phyloP scores from a whole-genome alignment of 1,140 invertebrate genomes.

The Neodiprion virginianus region DNA sequence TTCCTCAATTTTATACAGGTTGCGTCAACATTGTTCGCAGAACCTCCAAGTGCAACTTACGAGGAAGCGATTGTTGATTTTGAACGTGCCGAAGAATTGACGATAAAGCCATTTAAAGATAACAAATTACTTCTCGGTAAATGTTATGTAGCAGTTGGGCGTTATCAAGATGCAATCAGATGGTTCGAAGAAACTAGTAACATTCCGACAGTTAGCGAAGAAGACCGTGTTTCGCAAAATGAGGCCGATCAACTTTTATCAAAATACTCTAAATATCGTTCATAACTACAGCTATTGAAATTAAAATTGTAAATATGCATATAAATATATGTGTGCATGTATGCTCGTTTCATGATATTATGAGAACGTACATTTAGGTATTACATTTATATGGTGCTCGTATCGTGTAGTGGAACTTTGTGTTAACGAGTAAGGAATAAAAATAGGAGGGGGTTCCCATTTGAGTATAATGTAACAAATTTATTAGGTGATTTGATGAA shows the following conservation, averaged over 20 bases:
- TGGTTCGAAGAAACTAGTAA: constrained; percentile 65
- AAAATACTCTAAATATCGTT: constrained; percentile 46
- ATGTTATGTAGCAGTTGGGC: constrained; percentile 66
- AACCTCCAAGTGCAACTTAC: constrained; percentile 69
- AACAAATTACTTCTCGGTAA: constrained; percentile 77
- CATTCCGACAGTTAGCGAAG: constrained; percentile 50
- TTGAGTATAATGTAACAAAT: neutral
- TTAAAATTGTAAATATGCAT: neutral
- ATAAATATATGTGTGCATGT: neutral
- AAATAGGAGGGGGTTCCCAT: too few relatives aligned
- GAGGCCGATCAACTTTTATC: constrained; percentile 40
- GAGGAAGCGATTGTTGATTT: constrained; percentile 74
- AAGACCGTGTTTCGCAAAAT: constrained; percentile 53
- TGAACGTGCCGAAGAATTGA: constrained; percentile 69
- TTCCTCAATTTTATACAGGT: constrained; percentile 34
- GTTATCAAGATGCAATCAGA: constrained; percentile 64
- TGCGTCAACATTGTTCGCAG: constrained; percentile 72
- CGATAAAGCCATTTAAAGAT: constrained; percentile 70
- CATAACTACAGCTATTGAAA: constrained; percentile 26
- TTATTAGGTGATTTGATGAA: neutral
- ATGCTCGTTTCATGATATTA: neutral
- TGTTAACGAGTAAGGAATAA: neutral
- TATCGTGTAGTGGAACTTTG: neutral
- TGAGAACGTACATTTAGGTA: neutral
- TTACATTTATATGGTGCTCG: neutral